phyloP scores from a whole-genome alignment of 1,140 invertebrate genomes.

The Drosophila simulans region DNA sequence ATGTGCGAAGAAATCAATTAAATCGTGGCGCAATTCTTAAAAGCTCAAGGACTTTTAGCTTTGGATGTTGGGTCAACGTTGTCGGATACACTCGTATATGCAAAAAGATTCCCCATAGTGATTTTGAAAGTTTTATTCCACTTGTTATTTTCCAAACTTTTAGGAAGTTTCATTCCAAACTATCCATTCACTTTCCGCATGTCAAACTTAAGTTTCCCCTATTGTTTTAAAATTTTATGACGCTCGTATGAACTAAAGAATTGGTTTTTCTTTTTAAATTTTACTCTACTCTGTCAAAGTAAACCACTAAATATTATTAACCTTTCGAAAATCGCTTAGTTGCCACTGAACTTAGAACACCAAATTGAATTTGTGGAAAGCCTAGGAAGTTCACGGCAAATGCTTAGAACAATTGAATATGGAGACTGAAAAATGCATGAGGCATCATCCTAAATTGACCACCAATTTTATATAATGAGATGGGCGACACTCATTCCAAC shows the following conservation, averaged over 20 bases:
- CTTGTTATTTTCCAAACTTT: slow-evolving; percentile 12
- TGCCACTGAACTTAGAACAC: slow-evolving; percentile 56
- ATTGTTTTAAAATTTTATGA: not conserved
- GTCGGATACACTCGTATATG: not conserved
- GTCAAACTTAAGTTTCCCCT: slow-evolving; percentile 6
- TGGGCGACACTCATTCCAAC: not conserved
- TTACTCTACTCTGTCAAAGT: not conserved
- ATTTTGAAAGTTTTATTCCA: slow-evolving; percentile 10
- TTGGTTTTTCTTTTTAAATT: too few relatives aligned
- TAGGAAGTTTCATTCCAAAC: slow-evolving; percentile 15
- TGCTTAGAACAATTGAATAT: slow-evolving; percentile 3
- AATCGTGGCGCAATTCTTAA: slow-evolving; percentile 28
- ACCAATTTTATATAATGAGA: slow-evolving; percentile 26
- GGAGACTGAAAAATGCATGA: not conserved
- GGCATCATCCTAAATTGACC: slow-evolving; percentile 7
- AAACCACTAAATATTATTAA: slow-evolving; percentile 7
- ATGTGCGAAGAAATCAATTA: slow-evolving; percentile 63
- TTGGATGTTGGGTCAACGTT: not conserved
- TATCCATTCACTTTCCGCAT: not conserved
- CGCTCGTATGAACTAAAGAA: too few relatives aligned
- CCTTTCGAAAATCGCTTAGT: slow-evolving; percentile 22
- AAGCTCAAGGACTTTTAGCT: slow-evolving; percentile 23
- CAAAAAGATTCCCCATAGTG: slow-evolving; percentile 1
- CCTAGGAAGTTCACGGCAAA: not conserved
- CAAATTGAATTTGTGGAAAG: slow-evolving; percentile 7